Percentiles rank a stretch among this genome's conserved stretches.
Conservation (phyloP, 1,140 invertebrate genomes). For the Archivesica marissinica region DNA sequence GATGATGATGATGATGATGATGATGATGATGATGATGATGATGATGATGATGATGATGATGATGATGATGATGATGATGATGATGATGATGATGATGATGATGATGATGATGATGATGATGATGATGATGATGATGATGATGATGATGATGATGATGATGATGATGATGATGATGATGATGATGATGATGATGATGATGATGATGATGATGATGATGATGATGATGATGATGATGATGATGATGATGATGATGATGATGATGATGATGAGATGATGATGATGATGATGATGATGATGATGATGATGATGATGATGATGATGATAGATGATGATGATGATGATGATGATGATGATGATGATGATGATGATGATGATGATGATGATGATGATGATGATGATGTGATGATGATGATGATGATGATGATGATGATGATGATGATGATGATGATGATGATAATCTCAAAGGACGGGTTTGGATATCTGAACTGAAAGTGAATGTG, state of each 20-base stretch:
- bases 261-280: too few relatives aligned
- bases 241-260: slow-evolving; percentile 44
- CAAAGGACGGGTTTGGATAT: too few relatives aligned
- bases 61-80: slow-evolving; percentile 46
- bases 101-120: slow-evolving; percentile 47
- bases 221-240: slow-evolving; percentile 47
- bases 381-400: too few relatives aligned
- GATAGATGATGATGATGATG: slow-evolving; percentile 23
- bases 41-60: slow-evolving; percentile 42
- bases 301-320: slow-evolving; percentile 30
- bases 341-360: slow-evolving; percentile 9
- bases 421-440: too few relatives aligned
- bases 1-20: slow-evolving; percentile 47
- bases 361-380: too few relatives aligned
- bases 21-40: slow-evolving; percentile 51
- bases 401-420: too few relatives aligned
- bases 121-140: slow-evolving; percentile 45
- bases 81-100: slow-evolving; percentile 47
- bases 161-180: slow-evolving; percentile 52
- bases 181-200: slow-evolving; percentile 44
- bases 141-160: slow-evolving; percentile 30
- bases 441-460: too few relatives aligned
- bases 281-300: slow-evolving; percentile 50
- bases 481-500: too few relatives aligned
- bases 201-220: slow-evolving; percentile 47